phyloP scores from a whole-genome alignment of 2,797 vertebrate genomes.

The Coregonus sp. region DNA sequence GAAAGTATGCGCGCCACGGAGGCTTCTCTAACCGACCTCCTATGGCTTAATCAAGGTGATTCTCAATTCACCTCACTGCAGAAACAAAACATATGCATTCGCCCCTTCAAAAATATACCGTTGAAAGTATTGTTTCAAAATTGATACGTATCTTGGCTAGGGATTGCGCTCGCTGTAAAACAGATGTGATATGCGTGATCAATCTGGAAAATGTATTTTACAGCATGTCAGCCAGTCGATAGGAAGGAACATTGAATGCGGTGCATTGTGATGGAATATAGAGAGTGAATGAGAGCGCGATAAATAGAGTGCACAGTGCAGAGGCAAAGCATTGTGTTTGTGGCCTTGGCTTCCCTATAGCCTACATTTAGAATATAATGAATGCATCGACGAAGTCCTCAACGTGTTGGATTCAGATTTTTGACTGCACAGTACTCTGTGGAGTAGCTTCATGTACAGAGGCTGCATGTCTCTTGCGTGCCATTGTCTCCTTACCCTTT shows the following conservation, averaged over 20 bases:
- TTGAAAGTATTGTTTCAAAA: slow-evolving; percentile 54
- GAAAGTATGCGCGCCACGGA: too few relatives aligned
- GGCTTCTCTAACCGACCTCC: slow-evolving; percentile 76
- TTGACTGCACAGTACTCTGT: not conserved
- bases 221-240: slow-evolving; percentile 69
- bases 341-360: slow-evolving; percentile 56
- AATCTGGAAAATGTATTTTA: slow-evolving; percentile 74
- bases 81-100: slow-evolving; percentile 60
- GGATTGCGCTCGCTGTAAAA: slow-evolving; percentile 69
- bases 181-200: slow-evolving; percentile 79
- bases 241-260: slow-evolving; percentile 73
- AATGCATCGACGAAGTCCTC: slow-evolving; percentile 66
- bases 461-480: slow-evolving; percentile 41
- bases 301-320: slow-evolving; percentile 22
- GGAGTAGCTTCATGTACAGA: slow-evolving; percentile 11
- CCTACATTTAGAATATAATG: slow-evolving; percentile 57
- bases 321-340: slow-evolving; percentile 17
- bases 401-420: slow-evolving; percentile 57
- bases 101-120: slow-evolving; percentile 54
- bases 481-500: slow-evolving; percentile 21
- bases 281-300: slow-evolving; percentile 30
- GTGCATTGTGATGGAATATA: slow-evolving; percentile 75
- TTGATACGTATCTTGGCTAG: slow-evolving; percentile 72
- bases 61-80: slow-evolving; percentile 57
- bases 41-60: slow-evolving; percentile 84